These are phyloP conservation scores for Miniopterus natalensis DNA, from an alignment of 2,113 vertebrate species.

Conservation along the genomic window DNA sequence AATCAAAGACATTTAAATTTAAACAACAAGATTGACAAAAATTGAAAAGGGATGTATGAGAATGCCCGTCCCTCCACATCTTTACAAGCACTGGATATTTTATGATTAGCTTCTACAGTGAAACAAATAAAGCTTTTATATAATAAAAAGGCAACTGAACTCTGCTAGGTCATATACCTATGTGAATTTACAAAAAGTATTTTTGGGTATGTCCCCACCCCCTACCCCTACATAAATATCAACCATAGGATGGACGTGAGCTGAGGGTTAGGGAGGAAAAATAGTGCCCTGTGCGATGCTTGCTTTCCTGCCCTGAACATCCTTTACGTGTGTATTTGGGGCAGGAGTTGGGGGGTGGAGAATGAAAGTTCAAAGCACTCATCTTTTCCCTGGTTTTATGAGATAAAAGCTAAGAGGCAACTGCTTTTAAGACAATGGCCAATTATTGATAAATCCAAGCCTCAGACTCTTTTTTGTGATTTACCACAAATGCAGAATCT, in stretches of 20 bases:
- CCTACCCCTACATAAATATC: not conserved
- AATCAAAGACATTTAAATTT: not conserved
- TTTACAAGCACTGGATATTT: constrained; percentile 12
- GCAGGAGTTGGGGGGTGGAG: not conserved
- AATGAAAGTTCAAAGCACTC: not conserved
- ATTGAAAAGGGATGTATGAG: not conserved
- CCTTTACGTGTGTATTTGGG: not conserved
- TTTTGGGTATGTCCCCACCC: not conserved
- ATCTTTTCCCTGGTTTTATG: constrained; percentile 3
- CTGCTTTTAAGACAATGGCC: not conserved
- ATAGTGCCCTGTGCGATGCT: not conserved
- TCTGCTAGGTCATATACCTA: not conserved
- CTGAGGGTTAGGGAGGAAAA: not conserved
- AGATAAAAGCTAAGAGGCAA: constrained; percentile 8
- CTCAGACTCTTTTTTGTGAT: constrained; percentile 4
- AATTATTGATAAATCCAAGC: constrained; percentile 20
- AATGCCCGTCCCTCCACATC: not conserved
- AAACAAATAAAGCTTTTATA: constrained; percentile 6
- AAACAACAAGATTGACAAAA: not conserved
- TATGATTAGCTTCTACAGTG: not conserved
- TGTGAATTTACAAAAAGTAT: not conserved
- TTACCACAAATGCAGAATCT: constrained; percentile 52
- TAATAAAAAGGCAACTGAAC: constrained; percentile 17
- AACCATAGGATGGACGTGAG: not conserved
- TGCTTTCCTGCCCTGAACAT: not conserved